Evolutionary conservation across 2,113 vertebrate genomes (phyloP).

Genomic region (Cygnus atratus): DNA sequence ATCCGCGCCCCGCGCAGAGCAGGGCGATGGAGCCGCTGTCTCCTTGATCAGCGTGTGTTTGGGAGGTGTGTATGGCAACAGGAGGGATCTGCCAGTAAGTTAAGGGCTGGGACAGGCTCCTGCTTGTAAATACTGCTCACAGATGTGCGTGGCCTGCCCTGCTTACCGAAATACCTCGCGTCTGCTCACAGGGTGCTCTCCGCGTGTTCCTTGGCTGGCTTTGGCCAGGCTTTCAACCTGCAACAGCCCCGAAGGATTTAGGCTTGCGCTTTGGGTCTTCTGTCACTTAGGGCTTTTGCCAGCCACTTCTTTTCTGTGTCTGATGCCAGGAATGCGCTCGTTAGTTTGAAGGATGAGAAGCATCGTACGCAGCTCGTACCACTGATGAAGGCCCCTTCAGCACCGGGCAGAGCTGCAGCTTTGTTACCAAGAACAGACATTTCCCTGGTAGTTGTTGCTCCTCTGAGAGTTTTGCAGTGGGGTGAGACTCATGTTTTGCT

Average conservation of each 20-base stretch:
- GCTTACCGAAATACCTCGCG: not conserved
- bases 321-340: not conserved
- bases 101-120: not conserved
- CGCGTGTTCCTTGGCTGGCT: not conserved
- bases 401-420: not conserved
- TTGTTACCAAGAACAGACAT: too few species aligned
- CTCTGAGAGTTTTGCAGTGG: not conserved
- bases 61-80: not conserved
- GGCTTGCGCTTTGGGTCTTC: not conserved
- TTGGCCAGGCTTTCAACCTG: not conserved
- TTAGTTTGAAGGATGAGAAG: not conserved
- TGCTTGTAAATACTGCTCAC: accelerated
- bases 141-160: accelerated
- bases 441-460: not conserved
- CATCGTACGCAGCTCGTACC: accelerated
- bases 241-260: not conserved
- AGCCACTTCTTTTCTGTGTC: not conserved
- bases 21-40: not conserved
- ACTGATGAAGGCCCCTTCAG: not conserved
- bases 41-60: accelerated
- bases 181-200: not conserved
- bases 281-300: not conserved
- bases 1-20: not conserved
- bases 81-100: not conserved
- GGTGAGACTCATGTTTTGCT: not conserved